Evolutionary conservation across 2,113 vertebrate genomes (phyloP), one percentile per base, ranked within the genome.

Genomic region (Ailurus styani): DNA sequence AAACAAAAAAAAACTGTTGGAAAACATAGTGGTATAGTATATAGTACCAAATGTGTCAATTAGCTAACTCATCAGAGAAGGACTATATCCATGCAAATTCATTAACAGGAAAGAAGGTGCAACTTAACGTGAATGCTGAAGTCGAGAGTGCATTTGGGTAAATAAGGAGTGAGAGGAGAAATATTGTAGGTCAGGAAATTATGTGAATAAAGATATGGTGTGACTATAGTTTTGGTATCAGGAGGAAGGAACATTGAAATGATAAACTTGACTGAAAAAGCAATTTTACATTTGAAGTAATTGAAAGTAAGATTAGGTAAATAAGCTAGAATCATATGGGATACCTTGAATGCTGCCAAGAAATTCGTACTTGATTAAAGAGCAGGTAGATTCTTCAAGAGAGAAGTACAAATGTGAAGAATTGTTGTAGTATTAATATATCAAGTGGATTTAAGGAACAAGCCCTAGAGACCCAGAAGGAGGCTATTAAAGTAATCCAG

Each of bases 221-320:
- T 18, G 45, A 50, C 42, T 81, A 1, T 52, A 45, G 86, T 79
- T 94, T 81, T 87, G 55, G 3, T 96, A 57, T 79, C 42, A 66
- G 25, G 23, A 85, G 31, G 6, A 86, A 42, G 45, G 31, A 45
- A 84, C 66, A 64, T 57, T 79, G 20, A 95, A 47, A 88, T 91
- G 34, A 64, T 85, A 52, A 93, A 79, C 45, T 88, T 78, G 34
- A 91, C 4, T 34, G 88, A 66, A 94, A 91, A 95, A 89, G 27
- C 75, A 91, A 31, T 85, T 95, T 96, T 85, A 64, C 55, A 79
- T 91, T 91, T 87, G 47, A 88, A 54, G 15, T 40, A 64, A 77
- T 42, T 68, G 29, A 88, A 92, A 70, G 45, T 60, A 75, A 93
- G n/a, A 57, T 72, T 84, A 86, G 57, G 11, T 78, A 85, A 84